A percentile compares a stretch with the other conserved stretches of the same genome.
Evolutionary conservation across 1,140 invertebrate genomes (phyloP).

Genomic region (Scaptomyza hsui): DNA sequence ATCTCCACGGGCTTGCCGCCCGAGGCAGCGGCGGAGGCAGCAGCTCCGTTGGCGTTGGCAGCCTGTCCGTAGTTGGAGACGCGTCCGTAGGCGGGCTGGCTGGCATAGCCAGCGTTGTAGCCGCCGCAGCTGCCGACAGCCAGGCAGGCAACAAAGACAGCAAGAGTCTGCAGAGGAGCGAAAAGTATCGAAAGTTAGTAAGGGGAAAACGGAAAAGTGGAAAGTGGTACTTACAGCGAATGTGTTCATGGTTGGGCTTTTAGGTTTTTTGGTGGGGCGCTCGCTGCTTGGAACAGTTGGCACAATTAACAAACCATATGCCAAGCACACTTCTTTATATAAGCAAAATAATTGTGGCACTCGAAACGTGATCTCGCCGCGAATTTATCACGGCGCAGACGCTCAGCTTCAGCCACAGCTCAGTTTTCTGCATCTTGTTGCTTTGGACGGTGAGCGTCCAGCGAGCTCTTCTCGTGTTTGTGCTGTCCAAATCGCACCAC

Average conservation of each 20-base stretch:
- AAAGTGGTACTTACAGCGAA: slow-evolving; percentile 68
- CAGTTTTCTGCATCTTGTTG: not conserved
- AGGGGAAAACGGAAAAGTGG: slow-evolving; percentile 24
- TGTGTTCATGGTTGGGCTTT: slow-evolving; percentile 71
- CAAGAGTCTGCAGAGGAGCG: slow-evolving; percentile 49
- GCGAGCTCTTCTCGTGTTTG: not conserved
- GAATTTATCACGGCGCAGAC: slow-evolving; percentile 70
- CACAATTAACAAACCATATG: slow-evolving; percentile 79
- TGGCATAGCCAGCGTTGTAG: not conserved
- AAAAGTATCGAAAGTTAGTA: slow-evolving; percentile 16
- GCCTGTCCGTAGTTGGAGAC: slow-evolving; percentile 29
- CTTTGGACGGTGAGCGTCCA: slow-evolving; percentile 7
- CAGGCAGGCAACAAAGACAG: slow-evolving; percentile 61
- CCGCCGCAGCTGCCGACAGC: slow-evolving; percentile 54
- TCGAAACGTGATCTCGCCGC: slow-evolving; percentile 75
- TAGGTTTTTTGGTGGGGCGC: slow-evolving; percentile 44
- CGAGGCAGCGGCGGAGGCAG: slow-evolving; percentile 55
- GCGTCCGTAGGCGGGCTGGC: slow-evolving; percentile 7
- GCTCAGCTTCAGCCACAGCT: slow-evolving; percentile 35
- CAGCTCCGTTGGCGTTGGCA: slow-evolving; percentile 12
- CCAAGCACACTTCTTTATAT: slow-evolving; percentile 79
- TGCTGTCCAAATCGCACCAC: slow-evolving; percentile 8
- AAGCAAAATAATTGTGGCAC: slow-evolving; percentile 72
- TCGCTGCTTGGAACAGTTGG: slow-evolving; percentile 72
- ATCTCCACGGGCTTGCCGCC: slow-evolving; percentile 58